Percentiles rank a stretch among this genome's conserved stretches.
Conservation (phyloP, 2,888 invertebrate genomes). For the Conchocele bisecta region DNA sequence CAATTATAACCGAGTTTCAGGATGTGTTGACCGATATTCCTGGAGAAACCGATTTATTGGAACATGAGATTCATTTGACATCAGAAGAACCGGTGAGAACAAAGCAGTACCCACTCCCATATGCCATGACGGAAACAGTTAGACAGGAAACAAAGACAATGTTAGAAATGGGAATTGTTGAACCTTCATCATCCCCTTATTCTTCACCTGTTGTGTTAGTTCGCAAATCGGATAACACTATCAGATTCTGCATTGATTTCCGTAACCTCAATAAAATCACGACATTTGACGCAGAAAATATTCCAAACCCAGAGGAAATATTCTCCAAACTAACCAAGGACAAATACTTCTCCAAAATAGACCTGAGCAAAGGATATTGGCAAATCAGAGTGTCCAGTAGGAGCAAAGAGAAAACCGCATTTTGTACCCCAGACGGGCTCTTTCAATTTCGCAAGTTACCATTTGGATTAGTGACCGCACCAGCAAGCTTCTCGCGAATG, state of each 20-base stretch:
- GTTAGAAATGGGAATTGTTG: constrained; percentile 20
- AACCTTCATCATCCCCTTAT: constrained; percentile 26
- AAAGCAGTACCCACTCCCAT: constrained; percentile 19
- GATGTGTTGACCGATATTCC: constrained; percentile 30
- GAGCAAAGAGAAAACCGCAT: constrained; percentile 22
- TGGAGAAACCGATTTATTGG: neutral
- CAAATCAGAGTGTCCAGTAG: constrained; percentile 24
- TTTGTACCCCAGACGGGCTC: constrained; percentile 6
- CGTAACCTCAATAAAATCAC: constrained; percentile 40
- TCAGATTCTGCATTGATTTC: constrained; percentile 46
- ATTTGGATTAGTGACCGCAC: constrained; percentile 25
- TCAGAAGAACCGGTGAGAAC: neutral
- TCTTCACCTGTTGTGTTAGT: constrained; percentile 35
- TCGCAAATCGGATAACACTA: constrained; percentile 34
- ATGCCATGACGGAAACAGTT: constrained; percentile 1
- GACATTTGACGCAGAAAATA: constrained; percentile 46
- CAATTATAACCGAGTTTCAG: neutral
- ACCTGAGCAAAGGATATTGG: constrained; percentile 44
- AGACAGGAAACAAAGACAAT: constrained; percentile 13
- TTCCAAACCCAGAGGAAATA: constrained; percentile 32
- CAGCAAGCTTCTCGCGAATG: constrained; percentile 10
- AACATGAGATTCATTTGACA: neutral
- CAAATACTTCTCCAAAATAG: constrained; percentile 36
- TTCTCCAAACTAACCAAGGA: constrained; percentile 19
- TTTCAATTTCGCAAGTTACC: constrained; percentile 13